Evolutionary conservation across 1,140 invertebrate genomes (phyloP), one percentile per base, ranked within the genome.

Genomic region (Aphidius ervi): DNA sequence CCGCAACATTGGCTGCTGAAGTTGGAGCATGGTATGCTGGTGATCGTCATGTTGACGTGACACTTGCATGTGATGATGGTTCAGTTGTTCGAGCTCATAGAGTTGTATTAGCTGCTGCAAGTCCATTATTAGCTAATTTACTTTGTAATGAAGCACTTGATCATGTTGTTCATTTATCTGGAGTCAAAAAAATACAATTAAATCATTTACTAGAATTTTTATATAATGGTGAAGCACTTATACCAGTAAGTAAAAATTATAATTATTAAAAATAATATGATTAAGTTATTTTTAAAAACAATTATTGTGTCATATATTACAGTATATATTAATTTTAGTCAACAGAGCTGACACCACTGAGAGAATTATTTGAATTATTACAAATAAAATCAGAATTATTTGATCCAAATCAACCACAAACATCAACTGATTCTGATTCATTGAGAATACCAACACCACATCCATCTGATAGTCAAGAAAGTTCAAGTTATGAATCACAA

Each of bases 1-100:
- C 90, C 82, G 89, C 90, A 78, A 91, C 89, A 76, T 87, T 92
- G 82, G 86, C 90, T 75, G 89, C 89, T 72, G 91, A 92, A 82
- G 88, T 92, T 75, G 88, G 88, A 70, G 87, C 88, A 69, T 91
- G 90, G 83, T 92, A 90, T 80, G 83, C 86, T 69, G 88, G 88
- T 59, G 89, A 91, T 72, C 85, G 88, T 75, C 89, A 89, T 77
- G 88, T 90, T 40, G 90, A 92, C 81, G 84, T 93, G 74, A 86
- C 87, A 63, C 84, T 93, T 66, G 85, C 91, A 47, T 92, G 91
- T 76, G 89, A 91, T 76, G 89, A 89, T 76, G 84, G 84, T 20
- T 87, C 87, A 56, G 83, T 87, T 63, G 81, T 91, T 5, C 85
- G 86, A 69, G 89, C 89, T 46, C 90, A 92, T 74, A 87, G 89